These are phyloP conservation scores for Anastrepha obliqua DNA, from an alignment of 1,140 invertebrate genomes.

Conservation along the genomic window DNA sequence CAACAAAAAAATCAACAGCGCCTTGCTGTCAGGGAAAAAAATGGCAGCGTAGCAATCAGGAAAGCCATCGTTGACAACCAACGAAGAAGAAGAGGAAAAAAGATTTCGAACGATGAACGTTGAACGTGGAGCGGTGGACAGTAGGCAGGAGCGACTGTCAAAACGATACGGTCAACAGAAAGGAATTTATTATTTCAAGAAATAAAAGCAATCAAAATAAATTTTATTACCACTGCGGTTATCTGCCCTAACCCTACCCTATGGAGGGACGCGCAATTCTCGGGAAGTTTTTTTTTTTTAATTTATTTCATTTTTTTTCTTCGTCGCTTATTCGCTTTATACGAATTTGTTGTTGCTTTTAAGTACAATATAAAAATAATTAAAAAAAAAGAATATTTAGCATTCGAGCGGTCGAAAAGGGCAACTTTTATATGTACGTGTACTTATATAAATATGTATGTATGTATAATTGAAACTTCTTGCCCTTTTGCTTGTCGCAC, in stretches of 20 bases:
- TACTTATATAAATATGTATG: background rate
- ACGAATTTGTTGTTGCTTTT: background rate
- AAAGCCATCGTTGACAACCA: background rate
- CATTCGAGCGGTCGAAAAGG: slow-evolving; percentile 14
- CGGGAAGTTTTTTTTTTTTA: background rate
- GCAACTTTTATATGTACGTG: background rate
- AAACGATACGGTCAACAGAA: background rate
- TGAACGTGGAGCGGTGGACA: background rate
- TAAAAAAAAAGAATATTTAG: background rate
- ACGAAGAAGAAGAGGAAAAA: background rate
- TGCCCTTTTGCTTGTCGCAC: background rate
- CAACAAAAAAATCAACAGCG: background rate
- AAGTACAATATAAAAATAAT: slow-evolving; percentile 9
- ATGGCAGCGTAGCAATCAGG: background rate
- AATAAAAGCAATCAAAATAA: slow-evolving; percentile 52
- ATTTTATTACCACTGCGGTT: slow-evolving; percentile 50
- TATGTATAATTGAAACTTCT: background rate
- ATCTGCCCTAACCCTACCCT: slow-evolving; percentile 10
- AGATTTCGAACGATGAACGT: background rate
- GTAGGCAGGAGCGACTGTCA: background rate
- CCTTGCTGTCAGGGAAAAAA: background rate
- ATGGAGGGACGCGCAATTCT: background rate
- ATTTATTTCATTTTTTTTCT: background rate
- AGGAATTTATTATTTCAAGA: slow-evolving; percentile 49
- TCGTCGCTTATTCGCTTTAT: background rate